Percentiles rank a stretch among this genome's conserved stretches.
These are phyloP conservation scores for Tetheella fluctuosa DNA, from an alignment of 2,888 invertebrate species.

Conservation along the genomic window DNA sequence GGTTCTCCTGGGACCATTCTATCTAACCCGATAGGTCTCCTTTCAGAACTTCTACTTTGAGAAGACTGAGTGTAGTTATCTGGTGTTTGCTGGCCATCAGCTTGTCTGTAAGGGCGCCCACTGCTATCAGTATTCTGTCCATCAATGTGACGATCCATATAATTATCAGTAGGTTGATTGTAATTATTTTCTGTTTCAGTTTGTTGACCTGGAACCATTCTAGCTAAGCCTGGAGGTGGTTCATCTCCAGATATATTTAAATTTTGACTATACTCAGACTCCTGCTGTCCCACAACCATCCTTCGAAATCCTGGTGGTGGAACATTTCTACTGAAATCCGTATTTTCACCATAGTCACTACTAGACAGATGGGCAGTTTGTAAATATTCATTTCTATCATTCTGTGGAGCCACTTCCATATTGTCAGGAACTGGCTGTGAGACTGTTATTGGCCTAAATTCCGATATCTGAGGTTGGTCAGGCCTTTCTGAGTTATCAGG, in stretches of 20 bases:
- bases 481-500: constrained; percentile 88
- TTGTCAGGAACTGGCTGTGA: constrained; percentile 78
- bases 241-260: constrained; percentile 71
- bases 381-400: constrained; percentile 90
- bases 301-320: constrained; percentile 87
- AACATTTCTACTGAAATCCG: constrained; percentile 71
- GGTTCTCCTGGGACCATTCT: constrained; percentile 87
- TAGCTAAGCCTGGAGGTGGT: constrained; percentile 79
- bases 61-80: constrained; percentile 63
- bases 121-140: constrained; percentile 68
- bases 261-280: constrained; percentile 74
- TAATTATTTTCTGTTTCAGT: constrained; percentile 68
- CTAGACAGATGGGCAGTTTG: constrained; percentile 90
- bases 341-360: constrained; percentile 75
- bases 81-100: constrained; percentile 72
- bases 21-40: constrained; percentile 82
- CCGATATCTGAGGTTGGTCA: constrained; percentile 70
- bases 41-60: constrained; percentile 51
- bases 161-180: constrained; percentile 65
- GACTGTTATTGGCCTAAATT: constrained; percentile 51
- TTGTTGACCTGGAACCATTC: constrained; percentile 82
- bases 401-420: constrained; percentile 86
- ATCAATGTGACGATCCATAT: constrained; percentile 74
- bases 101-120: constrained; percentile 69
- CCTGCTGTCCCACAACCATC: constrained; percentile 87